Evolutionary conservation across 2,888 invertebrate genomes (phyloP).

Genomic region (Desoria tigrina): DNA sequence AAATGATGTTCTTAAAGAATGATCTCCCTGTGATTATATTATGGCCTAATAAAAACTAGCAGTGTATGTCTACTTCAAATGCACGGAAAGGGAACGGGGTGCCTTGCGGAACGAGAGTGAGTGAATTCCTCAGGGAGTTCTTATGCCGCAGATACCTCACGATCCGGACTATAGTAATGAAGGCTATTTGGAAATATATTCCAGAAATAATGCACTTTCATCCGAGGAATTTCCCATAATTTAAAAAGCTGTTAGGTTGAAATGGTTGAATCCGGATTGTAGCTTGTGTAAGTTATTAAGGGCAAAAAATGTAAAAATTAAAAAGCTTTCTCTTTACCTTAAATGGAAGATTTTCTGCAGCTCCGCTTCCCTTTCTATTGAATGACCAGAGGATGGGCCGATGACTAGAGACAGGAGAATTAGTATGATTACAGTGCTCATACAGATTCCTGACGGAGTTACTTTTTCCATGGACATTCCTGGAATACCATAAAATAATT

Average conservation of each 20-base stretch:
- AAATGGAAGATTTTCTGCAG: constrained; percentile 53
- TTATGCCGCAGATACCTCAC: background rate
- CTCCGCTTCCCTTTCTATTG: constrained; percentile 46
- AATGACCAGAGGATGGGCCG: constrained; percentile 12
- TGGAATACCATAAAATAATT: background rate
- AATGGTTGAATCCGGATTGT: too few relatives aligned
- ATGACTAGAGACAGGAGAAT: constrained; percentile 16
- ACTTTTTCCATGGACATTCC: constrained; percentile 18
- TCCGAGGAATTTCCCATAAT: background rate
- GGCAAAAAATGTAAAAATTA: too few relatives aligned
- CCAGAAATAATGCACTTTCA: too few relatives aligned
- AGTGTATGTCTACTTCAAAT: background rate
- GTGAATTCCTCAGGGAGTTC: background rate
- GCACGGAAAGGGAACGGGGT: background rate
- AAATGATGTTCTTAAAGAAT: constrained; percentile 13
- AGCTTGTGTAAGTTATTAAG: too few relatives aligned
- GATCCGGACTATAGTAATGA: background rate
- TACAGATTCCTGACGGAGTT: constrained; percentile 4
- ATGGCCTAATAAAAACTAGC: constrained; percentile 13
- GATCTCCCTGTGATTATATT: constrained; percentile 5
- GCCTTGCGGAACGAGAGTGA: background rate
- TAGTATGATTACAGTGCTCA: constrained; percentile 7
- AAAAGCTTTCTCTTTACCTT: too few relatives aligned
- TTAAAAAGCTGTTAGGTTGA: background rate
- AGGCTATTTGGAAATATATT: too few relatives aligned